Conservation (phyloP, 2,797 vertebrate genomes). For the Catamblyrhynchus diadema region DNA sequence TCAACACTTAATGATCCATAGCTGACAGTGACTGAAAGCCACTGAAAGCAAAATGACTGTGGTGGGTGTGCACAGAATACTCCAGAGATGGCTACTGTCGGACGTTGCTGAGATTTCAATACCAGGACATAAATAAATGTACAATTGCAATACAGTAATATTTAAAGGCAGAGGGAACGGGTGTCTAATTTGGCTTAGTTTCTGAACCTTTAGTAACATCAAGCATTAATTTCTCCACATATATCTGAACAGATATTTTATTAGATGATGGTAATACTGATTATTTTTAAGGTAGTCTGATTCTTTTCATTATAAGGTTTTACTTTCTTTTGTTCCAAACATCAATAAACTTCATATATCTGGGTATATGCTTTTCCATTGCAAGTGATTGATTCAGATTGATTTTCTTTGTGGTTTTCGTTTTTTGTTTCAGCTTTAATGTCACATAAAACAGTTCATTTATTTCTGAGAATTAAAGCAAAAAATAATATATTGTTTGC, state of each 20-base stretch:
- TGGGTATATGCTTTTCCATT: not conserved
- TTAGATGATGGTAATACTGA: fast-evolving
- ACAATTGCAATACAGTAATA: not conserved
- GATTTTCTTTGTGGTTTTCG: not conserved
- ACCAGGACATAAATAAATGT: not conserved
- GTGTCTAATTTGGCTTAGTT: not conserved
- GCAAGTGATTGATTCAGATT: not conserved
- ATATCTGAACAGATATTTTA: not conserved
- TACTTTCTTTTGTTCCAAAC: not conserved
- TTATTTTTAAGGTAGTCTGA: not conserved
- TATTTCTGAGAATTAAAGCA: not conserved
- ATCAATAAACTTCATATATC: not conserved
- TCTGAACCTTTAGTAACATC: not conserved
- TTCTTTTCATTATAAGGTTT: not conserved
- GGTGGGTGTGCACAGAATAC: not conserved
- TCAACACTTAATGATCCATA: not conserved
- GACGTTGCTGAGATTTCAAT: not conserved
- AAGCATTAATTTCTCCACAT: not conserved
- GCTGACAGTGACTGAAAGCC: not conserved
- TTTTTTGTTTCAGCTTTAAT: not conserved
- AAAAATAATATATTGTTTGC: not conserved
- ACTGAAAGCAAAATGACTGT: not conserved
- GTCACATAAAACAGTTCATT: not conserved
- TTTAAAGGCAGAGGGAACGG: not conserved
- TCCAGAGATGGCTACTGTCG: not conserved